Evolutionary conservation across 2,888 invertebrate species (phyloP), one percentile per base, ranked within the genome.

Genomic region (Lathronympha strigana): DNA sequence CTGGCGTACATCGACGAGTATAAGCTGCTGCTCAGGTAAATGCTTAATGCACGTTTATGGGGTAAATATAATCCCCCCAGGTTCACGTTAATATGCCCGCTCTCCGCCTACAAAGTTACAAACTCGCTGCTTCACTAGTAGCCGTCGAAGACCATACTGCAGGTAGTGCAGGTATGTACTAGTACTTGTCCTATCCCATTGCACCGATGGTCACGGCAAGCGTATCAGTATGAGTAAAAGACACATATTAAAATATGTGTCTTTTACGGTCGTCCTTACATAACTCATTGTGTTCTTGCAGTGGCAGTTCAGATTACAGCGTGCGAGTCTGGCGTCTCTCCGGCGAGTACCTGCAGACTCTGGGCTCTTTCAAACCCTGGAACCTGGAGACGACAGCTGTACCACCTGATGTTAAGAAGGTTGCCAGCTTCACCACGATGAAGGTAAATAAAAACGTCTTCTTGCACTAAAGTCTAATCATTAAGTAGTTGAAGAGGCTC

Each of bases 341-440:
- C 45, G 96, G 96, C 36, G 93, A 93, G 74, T 94, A 94, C 78
- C 78, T 97, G 71, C 95, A 95, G 71, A 96, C 96, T 4, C 90
- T 97, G 71, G 97, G 97, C 60, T 94, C 95, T 58, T 94, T 94
- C 72, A 88, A 93, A 73, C 90, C 93, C 0, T 96, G 95, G 95
- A 84, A 87, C 25, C 88, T 91, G 43, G 85, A 92, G 1, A 86
- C 91, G n/a, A 74, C 88, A 17, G 92, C 93, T 38, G 84, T 95
- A 70, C 97, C 97, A 4, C 94, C 95, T 0, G 97, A 97, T 80
- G 93, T 97, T 8, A 91, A 92, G 72, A 94, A 95, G 79, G 93
- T 94, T 23, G 95, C 95, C 68, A 97, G 96, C 74, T 95, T 94
- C 57, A 96, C 96, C 19, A 96, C 96, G 0, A 90, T 96, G 61